Conservation (phyloP, 2,888 invertebrate species). For the Amblyjoppa fuscipennis region DNA sequence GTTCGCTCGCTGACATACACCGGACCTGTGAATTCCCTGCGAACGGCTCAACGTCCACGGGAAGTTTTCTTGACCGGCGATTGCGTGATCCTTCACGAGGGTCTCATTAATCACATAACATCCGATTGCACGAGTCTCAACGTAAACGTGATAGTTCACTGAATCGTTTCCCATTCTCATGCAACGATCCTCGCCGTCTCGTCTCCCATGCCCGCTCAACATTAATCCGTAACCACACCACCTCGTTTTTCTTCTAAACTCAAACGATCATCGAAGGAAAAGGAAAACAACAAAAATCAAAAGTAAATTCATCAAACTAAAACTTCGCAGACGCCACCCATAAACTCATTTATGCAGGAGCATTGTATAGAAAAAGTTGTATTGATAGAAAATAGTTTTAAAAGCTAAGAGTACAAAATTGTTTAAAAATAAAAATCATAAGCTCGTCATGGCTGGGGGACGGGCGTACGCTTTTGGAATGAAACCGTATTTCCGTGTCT, state of each 20-base stretch:
- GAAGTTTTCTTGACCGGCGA: conserved; percentile 81
- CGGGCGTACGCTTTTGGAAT: conserved; percentile 97
- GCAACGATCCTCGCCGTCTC: conserved; percentile 2
- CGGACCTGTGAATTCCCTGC: conserved; percentile 81
- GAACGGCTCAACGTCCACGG: conserved; percentile 80
- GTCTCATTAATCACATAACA: conserved; percentile 79
- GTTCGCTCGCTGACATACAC: conserved; percentile 81
- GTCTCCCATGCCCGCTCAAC: not conserved
- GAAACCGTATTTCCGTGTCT: conserved; percentile 96
- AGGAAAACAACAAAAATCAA: conserved; percentile 17
- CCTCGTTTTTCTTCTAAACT: not conserved
- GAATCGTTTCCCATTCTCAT: conserved; percentile 49
- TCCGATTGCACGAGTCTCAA: conserved; percentile 78
- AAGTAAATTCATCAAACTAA: conserved; percentile 5
- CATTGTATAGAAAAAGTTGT: conserved; percentile 74
- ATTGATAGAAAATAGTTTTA: conserved; percentile 77
- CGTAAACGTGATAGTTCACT: conserved; percentile 81
- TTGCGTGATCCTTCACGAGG: conserved; percentile 81
- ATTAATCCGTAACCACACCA: conserved; percentile 9
- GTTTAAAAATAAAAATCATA: conserved; percentile 84
- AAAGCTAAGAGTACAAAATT: conserved; percentile 67
- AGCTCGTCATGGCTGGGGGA: conserved; percentile 96
- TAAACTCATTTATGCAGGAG: conserved; percentile 28
- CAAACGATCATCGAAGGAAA: not conserved
- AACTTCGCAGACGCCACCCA: not conserved